phyloP scores from a whole-genome alignment of 2,797 vertebrate genomes.

The Nothura maculosa region DNA sequence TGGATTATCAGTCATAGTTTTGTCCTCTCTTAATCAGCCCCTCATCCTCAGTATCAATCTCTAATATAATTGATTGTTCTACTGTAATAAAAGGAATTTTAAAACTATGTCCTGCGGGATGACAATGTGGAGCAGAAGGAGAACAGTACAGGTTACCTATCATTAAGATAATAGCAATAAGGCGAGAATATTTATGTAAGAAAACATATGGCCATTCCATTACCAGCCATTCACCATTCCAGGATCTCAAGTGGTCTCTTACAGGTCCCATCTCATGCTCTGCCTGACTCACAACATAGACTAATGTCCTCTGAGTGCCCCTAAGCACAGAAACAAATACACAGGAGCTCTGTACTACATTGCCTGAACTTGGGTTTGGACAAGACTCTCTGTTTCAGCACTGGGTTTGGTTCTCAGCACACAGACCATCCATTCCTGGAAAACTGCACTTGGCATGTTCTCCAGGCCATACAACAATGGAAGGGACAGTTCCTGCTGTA shows the following conservation, averaged over 20 bases:
- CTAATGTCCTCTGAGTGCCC: neutral
- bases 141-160: neutral
- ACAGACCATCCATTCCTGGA: neutral
- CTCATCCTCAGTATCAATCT: neutral
- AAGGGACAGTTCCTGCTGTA: neutral
- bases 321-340: neutral
- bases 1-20: neutral
- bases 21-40: neutral
- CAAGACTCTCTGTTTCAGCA: fast-evolving
- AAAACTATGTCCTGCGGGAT: neutral
- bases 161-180: neutral
- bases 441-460: neutral
- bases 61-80: neutral
- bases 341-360: neutral
- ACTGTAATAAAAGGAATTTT: neutral
- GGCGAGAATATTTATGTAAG: neutral
- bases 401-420: neutral
- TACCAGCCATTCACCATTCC: neutral
- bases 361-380: neutral
- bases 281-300: neutral
- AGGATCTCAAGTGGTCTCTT: neutral
- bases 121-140: neutral
- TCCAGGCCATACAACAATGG: neutral
- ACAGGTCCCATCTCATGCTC: neutral
- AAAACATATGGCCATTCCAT: too few relatives aligned